phyloP scores from a whole-genome alignment of 2,797 vertebrate species.

The Lophotriccus pileatus region DNA sequence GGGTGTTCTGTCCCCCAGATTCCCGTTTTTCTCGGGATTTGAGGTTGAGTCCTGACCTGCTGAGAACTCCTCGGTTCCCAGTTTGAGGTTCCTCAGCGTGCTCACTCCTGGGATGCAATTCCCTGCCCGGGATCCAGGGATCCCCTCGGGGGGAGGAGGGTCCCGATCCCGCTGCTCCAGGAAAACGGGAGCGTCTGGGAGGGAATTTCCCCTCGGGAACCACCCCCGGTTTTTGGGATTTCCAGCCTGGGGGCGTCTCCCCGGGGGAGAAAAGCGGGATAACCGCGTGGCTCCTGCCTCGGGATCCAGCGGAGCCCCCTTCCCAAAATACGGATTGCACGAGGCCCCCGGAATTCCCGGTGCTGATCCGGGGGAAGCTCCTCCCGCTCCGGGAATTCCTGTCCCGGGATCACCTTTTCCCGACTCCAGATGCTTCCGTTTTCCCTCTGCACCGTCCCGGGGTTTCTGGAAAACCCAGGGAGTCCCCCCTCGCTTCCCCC shows the following conservation, averaged over 20 bases:
- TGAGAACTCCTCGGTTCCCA: neutral
- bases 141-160: neutral
- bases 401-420: neutral
- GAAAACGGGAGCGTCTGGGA: neutral
- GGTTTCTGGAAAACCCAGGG: neutral
- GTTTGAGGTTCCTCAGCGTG: neutral
- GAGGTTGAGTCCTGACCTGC: neutral
- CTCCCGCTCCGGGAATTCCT: neutral
- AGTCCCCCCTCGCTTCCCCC: too few relatives aligned
- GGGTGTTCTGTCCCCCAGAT: accelerated
- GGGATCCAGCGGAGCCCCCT: neutral
- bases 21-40: neutral
- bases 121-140: neutral
- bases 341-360: neutral
- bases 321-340: accelerated
- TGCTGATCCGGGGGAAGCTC: neutral
- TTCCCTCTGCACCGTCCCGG: neutral
- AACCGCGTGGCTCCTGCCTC: neutral
- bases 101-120: neutral
- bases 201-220: neutral
- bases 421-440: neutral
- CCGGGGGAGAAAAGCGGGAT: neutral
- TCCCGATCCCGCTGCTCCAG: neutral
- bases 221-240: neutral
- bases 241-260: neutral